A percentile compares a stretch with the other conserved stretches of the same genome.
These are phyloP conservation scores for Boulengeromyrus knoepffleri DNA, from an alignment of 2,113 vertebrate species.

Conservation along the genomic window DNA sequence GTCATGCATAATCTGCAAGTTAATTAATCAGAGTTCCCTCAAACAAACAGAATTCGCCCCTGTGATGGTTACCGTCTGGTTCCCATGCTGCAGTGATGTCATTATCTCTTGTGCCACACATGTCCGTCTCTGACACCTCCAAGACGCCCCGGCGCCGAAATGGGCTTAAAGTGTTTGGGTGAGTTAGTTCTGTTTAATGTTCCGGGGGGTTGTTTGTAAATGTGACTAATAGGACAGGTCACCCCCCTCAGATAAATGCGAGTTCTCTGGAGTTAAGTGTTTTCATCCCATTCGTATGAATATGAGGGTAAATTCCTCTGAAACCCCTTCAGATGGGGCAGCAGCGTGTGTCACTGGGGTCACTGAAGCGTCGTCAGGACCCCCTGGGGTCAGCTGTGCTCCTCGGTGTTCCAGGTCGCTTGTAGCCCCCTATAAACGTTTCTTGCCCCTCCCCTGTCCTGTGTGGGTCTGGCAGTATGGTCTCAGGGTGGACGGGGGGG, in stretches of 20 bases:
- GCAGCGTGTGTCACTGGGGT: background rate
- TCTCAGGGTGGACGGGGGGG: constrained; percentile 29
- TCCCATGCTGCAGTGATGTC: background rate
- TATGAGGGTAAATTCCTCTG: background rate
- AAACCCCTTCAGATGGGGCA: background rate
- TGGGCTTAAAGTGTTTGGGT: background rate
- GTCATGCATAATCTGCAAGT: background rate
- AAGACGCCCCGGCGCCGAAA: background rate
- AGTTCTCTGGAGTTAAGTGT: background rate
- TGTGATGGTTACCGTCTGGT: background rate
- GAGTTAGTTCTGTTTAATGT: background rate
- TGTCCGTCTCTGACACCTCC: background rate
- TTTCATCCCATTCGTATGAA: background rate
- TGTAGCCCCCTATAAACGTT: background rate
- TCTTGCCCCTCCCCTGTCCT: background rate
- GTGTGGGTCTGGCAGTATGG: constrained; percentile 37
- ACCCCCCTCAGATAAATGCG: background rate
- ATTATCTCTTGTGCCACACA: background rate
- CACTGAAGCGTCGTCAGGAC: background rate
- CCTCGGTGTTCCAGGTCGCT: background rate
- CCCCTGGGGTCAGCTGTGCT: background rate
- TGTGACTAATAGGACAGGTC: background rate
- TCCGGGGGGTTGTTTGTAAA: background rate
- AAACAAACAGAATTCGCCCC: background rate
- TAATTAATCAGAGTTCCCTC: background rate